Base-by-base conservation (phyloP, 2,888 invertebrate species). In the Elgonia sp. region DNA sequence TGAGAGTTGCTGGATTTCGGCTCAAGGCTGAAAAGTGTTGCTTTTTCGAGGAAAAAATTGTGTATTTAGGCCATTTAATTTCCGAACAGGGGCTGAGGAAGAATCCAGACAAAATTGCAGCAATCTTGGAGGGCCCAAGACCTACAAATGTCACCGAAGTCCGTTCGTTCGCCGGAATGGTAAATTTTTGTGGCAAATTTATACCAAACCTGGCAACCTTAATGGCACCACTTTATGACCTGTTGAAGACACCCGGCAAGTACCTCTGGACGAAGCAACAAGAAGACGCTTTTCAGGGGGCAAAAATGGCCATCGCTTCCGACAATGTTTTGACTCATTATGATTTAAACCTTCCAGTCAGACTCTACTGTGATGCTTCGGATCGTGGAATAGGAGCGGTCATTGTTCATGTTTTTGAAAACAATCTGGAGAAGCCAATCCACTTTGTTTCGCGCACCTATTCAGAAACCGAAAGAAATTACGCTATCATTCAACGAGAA, bases 401-500 rank as follows among this genome's bases (percentile, higher is more conserved):
- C 18, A 62, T 93, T n/a, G 76, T 89, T n/a, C 93, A 92, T 76
- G 72, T 89, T 21, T 87, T 91, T 57, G 90, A 90, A 0, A 90
- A 91, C 80, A 92, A 91, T 10, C 60, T 79, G 0, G 92, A 92
- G 57, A 91, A 87, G 70, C 92, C 93, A 14, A 91, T 93, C 16
- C 60, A 84, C 57, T 93, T 92, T 88, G 92, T 90, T 12, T 93
- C 93, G 0, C 75, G 92, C 81, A 90, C 92, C 0, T 83, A 93
- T 20, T 89, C 90, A 2, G 85, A 84, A 40, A 89, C 92, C 9
- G 93, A 94, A 89, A 90, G 92, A 75, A 92, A 92, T 67, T 93
- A 93, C 85, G 91, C 92, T 4, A 91, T 92, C 7, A 90, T 93
- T 18, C 91, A 93, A 75, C 90, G 90, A 50, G 93, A 94, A 86